A percentile compares a stretch with the other conserved stretches of the same genome.
Conservation (phyloP, 2,113 vertebrate species). For the Chaetura pelagica region DNA sequence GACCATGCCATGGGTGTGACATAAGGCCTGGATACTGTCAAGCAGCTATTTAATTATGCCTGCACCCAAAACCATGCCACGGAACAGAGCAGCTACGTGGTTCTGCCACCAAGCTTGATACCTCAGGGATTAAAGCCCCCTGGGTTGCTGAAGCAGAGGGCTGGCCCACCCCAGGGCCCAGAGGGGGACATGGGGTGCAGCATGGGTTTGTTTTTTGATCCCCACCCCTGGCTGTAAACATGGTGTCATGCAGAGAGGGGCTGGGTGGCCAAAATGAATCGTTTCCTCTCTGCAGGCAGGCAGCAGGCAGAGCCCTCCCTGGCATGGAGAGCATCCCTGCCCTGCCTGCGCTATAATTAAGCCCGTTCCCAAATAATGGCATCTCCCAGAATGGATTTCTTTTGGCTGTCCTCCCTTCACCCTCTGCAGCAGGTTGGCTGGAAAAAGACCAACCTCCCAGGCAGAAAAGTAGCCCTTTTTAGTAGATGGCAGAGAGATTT, state of each 20-base stretch:
- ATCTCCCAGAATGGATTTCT: background rate
- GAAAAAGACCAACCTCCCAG: background rate
- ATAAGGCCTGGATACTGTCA: fast-evolving
- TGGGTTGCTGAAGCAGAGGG: background rate
- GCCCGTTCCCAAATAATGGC: background rate
- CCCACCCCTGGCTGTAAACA: conserved; percentile 69
- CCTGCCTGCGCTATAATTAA: background rate
- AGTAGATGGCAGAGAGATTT: background rate
- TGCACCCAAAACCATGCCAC: fast-evolving
- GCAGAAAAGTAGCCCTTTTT: background rate
- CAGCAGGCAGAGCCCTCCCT: background rate
- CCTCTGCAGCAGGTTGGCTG: background rate
- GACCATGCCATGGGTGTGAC: fast-evolving
- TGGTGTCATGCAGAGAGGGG: conserved; percentile 22
- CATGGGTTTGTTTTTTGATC: background rate
- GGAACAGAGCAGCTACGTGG: background rate
- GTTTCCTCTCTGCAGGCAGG: background rate
- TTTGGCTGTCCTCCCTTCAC: background rate
- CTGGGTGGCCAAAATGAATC: background rate
- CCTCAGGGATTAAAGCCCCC: background rate
- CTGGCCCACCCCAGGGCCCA: background rate
- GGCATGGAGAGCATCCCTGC: background rate
- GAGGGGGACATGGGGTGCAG: background rate
- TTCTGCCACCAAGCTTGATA: background rate
- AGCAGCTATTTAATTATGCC: background rate